phyloP scores from a whole-genome alignment of 2,888 invertebrate species.

The Tenodera sinensis region DNA sequence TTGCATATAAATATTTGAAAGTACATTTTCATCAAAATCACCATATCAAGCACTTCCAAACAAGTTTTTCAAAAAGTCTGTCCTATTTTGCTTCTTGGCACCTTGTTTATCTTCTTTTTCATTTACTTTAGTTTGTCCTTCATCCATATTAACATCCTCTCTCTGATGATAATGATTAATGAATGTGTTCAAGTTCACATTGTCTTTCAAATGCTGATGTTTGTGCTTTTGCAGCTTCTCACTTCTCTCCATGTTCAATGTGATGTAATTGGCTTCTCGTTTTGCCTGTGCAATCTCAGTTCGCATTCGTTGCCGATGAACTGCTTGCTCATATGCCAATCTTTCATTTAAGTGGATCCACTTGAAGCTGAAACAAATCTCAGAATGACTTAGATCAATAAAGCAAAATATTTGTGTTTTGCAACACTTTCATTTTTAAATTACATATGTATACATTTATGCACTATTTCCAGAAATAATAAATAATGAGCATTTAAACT shows the following conservation, averaged over 20 bases:
- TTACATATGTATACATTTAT: too few relatives aligned
- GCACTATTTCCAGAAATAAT: too few relatives aligned
- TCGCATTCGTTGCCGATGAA: constrained; percentile 77
- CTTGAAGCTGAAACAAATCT: constrained; percentile 65
- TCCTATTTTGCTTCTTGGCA: not conserved
- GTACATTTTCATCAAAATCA: not conserved
- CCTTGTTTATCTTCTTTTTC: not conserved
- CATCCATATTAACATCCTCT: not conserved
- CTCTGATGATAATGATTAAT: not conserved
- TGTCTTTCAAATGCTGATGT: not conserved
- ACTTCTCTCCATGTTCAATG: constrained; percentile 75
- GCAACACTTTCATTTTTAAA: not conserved
- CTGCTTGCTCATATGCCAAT: constrained; percentile 87
- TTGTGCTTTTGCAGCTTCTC: constrained; percentile 50
- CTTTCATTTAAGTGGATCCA: constrained; percentile 95
- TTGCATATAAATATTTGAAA: too few relatives aligned
- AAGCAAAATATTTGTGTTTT: not conserved
- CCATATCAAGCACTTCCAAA: not conserved
- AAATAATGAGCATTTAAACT: too few relatives aligned
- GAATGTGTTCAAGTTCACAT: not conserved
- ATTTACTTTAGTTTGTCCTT: not conserved
- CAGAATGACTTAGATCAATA: not conserved
- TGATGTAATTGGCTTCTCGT: constrained; percentile 83
- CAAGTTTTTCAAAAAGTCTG: not conserved
- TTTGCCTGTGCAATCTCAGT: constrained; percentile 90